Evolutionary conservation across 37 sponge, comb jelly and placozoan species (phyloP), one percentile per base, ranked within the genome.

Genomic region (Halichondria panicea): DNA sequence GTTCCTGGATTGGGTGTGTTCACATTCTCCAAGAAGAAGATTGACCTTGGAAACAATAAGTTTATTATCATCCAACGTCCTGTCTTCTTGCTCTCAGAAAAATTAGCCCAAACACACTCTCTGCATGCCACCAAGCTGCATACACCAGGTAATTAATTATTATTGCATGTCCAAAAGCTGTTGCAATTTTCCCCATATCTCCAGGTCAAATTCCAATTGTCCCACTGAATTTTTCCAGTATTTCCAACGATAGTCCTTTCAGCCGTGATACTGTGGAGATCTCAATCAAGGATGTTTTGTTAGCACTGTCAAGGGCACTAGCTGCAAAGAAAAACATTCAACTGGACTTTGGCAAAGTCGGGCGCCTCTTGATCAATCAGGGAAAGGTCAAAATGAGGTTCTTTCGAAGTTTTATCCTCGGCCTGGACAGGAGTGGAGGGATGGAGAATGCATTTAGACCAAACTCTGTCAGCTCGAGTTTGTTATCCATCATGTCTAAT

Each of bases 21-120:
- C 77, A 83, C 96, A 5, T 85, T 95, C 77, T 79, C 89, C 11
- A 58, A 79, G 57, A 79, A 62, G 35, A 88, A 75, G 58, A 34
- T 88, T 27, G 87, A 92, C 30, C 28, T 92, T 24, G 92, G 96
- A 2, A 84, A 72, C 66, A 91, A 84, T 36, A 76, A 78, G 61
- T 54, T 43, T 37, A 78, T 94, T 35, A 27, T 72, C 25, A 60
- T 90, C 42, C 88, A 90, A 56, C 77, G 92, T 35, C 96, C 96
- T 0, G 76, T 95, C 27, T 91, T 95, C 77, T 46, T 88, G 27
- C 75, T 95, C 34, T 91, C 96, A 30, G 96, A 95, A 65, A 91
- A 78, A 69, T 86, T 95, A 35, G 81, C 81, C 22, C 86, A 85
- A 57, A 91, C 84, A 1, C 92, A 95, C 77, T 58, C 53, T 18